Evolutionary conservation across 2,113 vertebrate genomes (phyloP), one percentile per base, ranked within the genome.

Genomic region (Perca fluviatilis): DNA sequence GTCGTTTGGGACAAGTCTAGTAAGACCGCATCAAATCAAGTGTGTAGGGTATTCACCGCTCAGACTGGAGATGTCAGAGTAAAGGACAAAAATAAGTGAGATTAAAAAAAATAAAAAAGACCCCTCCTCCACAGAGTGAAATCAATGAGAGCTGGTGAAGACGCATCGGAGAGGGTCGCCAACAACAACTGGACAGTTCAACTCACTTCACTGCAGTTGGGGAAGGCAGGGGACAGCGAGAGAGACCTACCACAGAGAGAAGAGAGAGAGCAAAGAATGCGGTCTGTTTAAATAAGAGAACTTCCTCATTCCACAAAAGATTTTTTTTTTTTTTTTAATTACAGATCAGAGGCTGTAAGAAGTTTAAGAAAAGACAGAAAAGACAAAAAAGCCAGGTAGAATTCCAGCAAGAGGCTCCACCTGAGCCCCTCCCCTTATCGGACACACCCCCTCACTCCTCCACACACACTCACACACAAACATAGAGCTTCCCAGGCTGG

Each of bases 111-210:
- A 47, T 9, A 60, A 50, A 63, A 51, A 57, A 6, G 30, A 68
- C 71, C 46, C 71, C 79, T 87, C 83, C 86, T 86, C 69, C 78
- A 74, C 57, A 67, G 43, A 86, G 74, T 15, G 4, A 91, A 92
- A 91, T 91, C 89, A 93, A 87, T 94, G 86, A 77, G 69, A 79
- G 77, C 70, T 82, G 63, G 72, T 69, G 76, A 91, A 93, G 89
- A 93, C 91, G 91, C 80, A 84, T 83, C 46, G 79, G 70, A 88
- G 73, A 87, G 57, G 79, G 82, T 79, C 56, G 78, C 65, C 83
- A 53, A 27, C 61, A 65, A 73, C 70, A 74, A 92, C 88, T 88
- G 71, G 49, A 90, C 88, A 90, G 87, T 68, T 75, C 80, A 88
- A 83, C 74, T 83, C 78, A 72, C 57, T 79, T 43, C 70, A 82